A percentile compares a stretch with the other conserved stretches of the same genome.
These are phyloP conservation scores for Melanotaenia boesemani DNA, from an alignment of 2,797 vertebrate genomes.

Conservation along the genomic window DNA sequence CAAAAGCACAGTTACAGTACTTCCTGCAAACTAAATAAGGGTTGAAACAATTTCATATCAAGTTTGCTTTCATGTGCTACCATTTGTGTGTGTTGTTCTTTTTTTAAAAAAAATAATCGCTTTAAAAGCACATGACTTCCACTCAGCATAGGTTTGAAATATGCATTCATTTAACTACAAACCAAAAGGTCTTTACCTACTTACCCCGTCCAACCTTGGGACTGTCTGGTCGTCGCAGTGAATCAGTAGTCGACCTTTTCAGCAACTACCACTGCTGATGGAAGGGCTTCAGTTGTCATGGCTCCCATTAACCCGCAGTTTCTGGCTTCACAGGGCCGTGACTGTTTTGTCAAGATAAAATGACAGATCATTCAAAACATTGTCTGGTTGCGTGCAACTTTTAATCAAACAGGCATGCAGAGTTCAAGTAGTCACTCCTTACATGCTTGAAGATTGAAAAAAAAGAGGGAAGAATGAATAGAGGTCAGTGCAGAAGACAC, in stretches of 20 bases:
- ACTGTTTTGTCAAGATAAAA: conserved; percentile 69
- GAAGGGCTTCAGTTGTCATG: conserved; percentile 64
- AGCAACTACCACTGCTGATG: conserved; percentile 55
- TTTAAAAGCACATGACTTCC: conserved; percentile 23
- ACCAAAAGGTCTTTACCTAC: conserved; percentile 3
- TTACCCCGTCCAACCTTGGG: conserved; percentile 33
- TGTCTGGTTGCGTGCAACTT: conserved; percentile 23
- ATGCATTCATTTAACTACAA: conserved; percentile 22
- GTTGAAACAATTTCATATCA: background rate
- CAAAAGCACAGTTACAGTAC: conserved; percentile 16
- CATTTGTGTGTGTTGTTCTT: conserved; percentile 12
- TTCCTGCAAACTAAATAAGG: conserved; percentile 29
- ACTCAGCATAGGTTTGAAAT: conserved; percentile 7
- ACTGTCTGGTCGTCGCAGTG: conserved; percentile 31
- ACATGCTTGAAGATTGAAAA: conserved; percentile 39
- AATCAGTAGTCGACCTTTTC: conserved; percentile 62
- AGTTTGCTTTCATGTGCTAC: background rate
- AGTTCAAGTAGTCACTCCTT: conserved; percentile 32
- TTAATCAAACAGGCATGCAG: conserved; percentile 61
- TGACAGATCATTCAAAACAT: conserved; percentile 59
- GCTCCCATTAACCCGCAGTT: conserved; percentile 68
- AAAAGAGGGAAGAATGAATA: conserved; percentile 11
- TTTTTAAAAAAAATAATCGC: background rate
- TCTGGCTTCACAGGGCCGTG: conserved; percentile 55
- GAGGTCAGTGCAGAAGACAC: conserved; percentile 25